phyloP scores from a whole-genome alignment of 2,113 vertebrate species.

The sheep (Ovis aries) region ARS-UI_Ramb_v3.0 NC_056056.1:89239501-89240000 shows the following conservation, averaged over 20 bases:
- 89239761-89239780: neutral
- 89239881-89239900: neutral
- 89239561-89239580: neutral
- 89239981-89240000: neutral
- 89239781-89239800: neutral
- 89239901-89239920: neutral
- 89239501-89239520: neutral
- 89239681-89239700: neutral
- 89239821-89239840: neutral
- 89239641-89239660: constrained; percentile 1
- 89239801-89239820: neutral
- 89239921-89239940: neutral
- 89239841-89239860: neutral
- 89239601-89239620: neutral
- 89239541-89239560: neutral
- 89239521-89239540: neutral
- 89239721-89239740: neutral
- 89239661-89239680: neutral
- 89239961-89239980: neutral
- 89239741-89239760: neutral
- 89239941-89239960: neutral
- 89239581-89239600: neutral
- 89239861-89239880: neutral
- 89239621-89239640: neutral
- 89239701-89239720: neutral